A percentile compares a stretch with the other conserved stretches of the same genome.
These are phyloP conservation scores for Alauda arvensis DNA, from an alignment of 2,797 vertebrate genomes.

Conservation along the genomic window DNA sequence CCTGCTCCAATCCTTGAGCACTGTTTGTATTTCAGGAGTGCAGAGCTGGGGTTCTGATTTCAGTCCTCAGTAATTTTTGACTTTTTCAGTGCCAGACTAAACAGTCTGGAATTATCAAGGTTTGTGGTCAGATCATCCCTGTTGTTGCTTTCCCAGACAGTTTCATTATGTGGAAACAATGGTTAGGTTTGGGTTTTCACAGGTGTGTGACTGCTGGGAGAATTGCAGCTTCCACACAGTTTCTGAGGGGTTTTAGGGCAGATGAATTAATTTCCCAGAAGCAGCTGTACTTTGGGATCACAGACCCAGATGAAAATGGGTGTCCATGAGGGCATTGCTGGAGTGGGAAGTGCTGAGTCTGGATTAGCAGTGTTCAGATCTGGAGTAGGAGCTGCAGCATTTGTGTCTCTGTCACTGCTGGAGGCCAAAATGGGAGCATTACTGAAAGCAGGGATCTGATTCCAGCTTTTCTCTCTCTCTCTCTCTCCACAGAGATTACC, in stretches of 20 bases:
- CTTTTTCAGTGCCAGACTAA: neutral
- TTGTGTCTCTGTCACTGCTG: neutral
- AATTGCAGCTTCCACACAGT: neutral
- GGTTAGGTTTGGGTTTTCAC: neutral
- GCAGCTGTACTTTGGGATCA: neutral
- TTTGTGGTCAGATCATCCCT: neutral
- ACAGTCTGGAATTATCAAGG: neutral
- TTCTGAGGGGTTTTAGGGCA: neutral
- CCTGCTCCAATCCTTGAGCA: neutral
- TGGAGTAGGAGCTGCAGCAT: neutral
- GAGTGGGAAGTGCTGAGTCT: neutral
- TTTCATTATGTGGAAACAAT: neutral
- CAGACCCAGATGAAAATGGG: neutral
- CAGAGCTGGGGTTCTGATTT: neutral
- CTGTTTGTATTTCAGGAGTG: neutral
- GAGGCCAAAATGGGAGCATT: neutral
- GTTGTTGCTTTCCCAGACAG: neutral
- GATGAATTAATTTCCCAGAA: neutral
- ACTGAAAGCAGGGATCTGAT: neutral
- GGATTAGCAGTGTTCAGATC: neutral
- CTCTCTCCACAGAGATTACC: slow-evolving; percentile 69
- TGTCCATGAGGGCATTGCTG: neutral
- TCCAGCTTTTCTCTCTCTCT: neutral
- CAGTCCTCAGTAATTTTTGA: neutral
- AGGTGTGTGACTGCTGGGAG: neutral